A percentile compares a stretch with the other conserved stretches of the same genome.
phyloP scores from a whole-genome alignment of 1,140 invertebrate species.

The Lasioglossum albipes region DNA sequence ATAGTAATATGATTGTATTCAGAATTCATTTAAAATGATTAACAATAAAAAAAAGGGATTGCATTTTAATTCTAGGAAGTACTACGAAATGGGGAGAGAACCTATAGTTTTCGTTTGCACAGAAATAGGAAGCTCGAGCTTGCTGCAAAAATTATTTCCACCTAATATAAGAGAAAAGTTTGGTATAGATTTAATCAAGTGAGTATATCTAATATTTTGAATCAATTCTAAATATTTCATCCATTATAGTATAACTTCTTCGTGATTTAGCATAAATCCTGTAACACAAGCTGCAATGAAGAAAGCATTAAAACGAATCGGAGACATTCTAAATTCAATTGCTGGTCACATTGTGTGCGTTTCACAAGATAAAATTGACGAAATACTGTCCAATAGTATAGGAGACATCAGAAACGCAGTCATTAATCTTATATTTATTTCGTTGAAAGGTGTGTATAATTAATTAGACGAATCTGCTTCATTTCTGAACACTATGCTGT shows the following conservation, averaged over 20 bases:
- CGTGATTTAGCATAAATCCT: constrained; percentile 82
- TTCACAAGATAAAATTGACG: constrained; percentile 82
- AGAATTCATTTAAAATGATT: too few relatives aligned
- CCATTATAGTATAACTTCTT: neutral
- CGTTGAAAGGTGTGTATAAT: constrained; percentile 82
- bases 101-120: constrained; percentile 87
- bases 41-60: neutral
- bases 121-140: constrained; percentile 82
- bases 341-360: constrained; percentile 81
- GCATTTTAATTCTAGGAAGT: constrained; percentile 79
- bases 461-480: neutral
- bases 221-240: too few relatives aligned
- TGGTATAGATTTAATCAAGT: constrained; percentile 84
- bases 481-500: constrained; percentile 15
- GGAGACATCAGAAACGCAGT: constrained; percentile 87
- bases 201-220: constrained; percentile 57
- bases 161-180: constrained; percentile 82
- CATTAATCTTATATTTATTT: constrained; percentile 86
- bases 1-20: too few relatives aligned
- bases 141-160: constrained; percentile 84
- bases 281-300: constrained; percentile 84
- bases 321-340: constrained; percentile 79
- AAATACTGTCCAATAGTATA: constrained; percentile 84
- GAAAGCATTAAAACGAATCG: constrained; percentile 83
- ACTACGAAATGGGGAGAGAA: constrained; percentile 82